Evolutionary conservation across 2,797 vertebrate species (phyloP).

Genomic region (Muscicapa striata): DNA sequence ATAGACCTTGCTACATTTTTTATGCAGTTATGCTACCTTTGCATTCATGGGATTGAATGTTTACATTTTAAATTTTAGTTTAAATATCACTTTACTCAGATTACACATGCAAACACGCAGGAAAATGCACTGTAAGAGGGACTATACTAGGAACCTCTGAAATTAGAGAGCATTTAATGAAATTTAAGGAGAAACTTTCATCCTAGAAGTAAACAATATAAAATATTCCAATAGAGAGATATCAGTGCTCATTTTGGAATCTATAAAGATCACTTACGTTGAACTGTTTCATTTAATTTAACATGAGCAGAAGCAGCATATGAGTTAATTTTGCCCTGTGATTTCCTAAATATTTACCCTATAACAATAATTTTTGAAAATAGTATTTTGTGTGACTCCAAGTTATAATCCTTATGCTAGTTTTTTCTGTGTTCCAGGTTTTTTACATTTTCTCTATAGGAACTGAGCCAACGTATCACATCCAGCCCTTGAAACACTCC

Average conservation of each 20-base stretch:
- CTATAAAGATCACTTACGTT: neutral
- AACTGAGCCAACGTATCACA: neutral
- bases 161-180: neutral
- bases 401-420: neutral
- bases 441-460: neutral
- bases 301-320: neutral
- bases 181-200: neutral
- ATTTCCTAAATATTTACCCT: neutral
- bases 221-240: neutral
- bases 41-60: neutral
- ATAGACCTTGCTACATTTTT: neutral
- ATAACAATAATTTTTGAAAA: neutral
- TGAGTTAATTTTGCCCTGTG: neutral
- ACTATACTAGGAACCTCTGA: neutral
- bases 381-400: neutral
- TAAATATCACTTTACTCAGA: neutral
- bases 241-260: neutral
- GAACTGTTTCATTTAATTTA: neutral
- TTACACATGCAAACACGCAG: neutral
- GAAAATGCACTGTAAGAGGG: neutral
- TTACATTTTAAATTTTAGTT: neutral
- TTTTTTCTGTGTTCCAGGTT: neutral
- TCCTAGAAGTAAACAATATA: neutral
- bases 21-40: neutral
- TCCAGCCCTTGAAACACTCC: neutral